Evolutionary conservation across 2,797 vertebrate genomes (phyloP).

Genomic region (Anguilla megastoma): DNA sequence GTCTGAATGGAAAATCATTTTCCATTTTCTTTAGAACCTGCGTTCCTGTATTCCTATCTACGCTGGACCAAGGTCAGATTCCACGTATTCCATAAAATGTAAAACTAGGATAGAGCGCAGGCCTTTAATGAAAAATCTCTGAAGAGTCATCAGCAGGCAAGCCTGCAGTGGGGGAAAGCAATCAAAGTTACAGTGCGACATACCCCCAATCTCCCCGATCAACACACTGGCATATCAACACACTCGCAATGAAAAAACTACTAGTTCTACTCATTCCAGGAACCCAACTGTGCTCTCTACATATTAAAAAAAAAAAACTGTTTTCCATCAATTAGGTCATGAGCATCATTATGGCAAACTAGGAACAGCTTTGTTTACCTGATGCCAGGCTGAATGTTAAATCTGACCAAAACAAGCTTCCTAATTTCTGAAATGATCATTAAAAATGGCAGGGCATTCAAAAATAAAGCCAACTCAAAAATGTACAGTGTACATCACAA

Average conservation of each 20-base stretch:
- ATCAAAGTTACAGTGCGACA: not conserved
- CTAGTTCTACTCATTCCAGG: not conserved
- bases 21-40: not conserved
- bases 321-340: conserved; percentile 18
- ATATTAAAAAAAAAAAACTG: not conserved
- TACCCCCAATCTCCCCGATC: not conserved
- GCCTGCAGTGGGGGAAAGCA: not conserved
- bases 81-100: not conserved
- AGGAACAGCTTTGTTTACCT: conserved; percentile 18
- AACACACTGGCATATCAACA: not conserved
- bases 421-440: conserved; percentile 19
- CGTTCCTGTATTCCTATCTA: not conserved
- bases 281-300: not conserved
- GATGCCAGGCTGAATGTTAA: conserved; percentile 19
- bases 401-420: conserved; percentile 7
- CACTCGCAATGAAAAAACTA: not conserved
- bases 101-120: not conserved
- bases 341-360: conserved; percentile 13
- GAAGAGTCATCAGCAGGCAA: not conserved
- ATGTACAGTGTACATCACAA: not conserved
- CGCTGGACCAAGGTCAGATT: not conserved
- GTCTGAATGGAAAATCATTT: not conserved
- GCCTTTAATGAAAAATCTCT: not conserved
- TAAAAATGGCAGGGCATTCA: conserved; percentile 4
- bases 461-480: not conserved